Evolutionary conservation across 2,113 vertebrate genomes (phyloP).

Genomic region (Gulo gulo): DNA sequence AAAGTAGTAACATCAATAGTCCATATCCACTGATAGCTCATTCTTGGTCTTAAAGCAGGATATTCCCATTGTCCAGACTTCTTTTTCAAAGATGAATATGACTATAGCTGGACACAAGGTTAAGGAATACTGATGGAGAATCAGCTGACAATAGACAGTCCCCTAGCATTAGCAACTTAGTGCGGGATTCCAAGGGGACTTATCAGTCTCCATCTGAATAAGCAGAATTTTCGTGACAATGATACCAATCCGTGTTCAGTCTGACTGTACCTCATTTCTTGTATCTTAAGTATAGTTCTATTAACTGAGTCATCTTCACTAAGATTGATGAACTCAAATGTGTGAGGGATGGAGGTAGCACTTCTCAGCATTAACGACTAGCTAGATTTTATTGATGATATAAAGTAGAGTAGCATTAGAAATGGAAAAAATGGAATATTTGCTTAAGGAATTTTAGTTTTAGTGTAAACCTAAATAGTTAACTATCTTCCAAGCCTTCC

Average conservation of each 20-base stretch:
- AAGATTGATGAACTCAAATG: background rate
- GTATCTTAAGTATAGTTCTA: background rate
- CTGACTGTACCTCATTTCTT: background rate
- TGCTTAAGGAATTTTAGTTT: background rate
- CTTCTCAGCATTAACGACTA: background rate
- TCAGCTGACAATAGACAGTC: background rate
- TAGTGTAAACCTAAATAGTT: background rate
- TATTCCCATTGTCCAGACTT: background rate
- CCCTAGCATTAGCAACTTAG: background rate
- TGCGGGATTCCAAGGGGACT: fast-evolving
- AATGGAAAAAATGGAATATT: background rate
- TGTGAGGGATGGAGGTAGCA: background rate
- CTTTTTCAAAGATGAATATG: background rate
- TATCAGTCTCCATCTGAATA: background rate
- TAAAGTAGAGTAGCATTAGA: background rate
- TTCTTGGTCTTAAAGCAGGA: background rate
- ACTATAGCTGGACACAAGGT: background rate
- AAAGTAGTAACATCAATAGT: background rate
- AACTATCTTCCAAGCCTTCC: background rate
- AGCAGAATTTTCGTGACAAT: background rate
- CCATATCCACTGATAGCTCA: background rate
- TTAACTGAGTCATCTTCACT: background rate
- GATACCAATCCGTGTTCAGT: background rate
- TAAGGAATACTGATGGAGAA: background rate
- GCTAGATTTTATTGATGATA: background rate